Evolutionary conservation across 2,888 invertebrate species (phyloP).

Genomic region (Drosophila prolongata): DNA sequence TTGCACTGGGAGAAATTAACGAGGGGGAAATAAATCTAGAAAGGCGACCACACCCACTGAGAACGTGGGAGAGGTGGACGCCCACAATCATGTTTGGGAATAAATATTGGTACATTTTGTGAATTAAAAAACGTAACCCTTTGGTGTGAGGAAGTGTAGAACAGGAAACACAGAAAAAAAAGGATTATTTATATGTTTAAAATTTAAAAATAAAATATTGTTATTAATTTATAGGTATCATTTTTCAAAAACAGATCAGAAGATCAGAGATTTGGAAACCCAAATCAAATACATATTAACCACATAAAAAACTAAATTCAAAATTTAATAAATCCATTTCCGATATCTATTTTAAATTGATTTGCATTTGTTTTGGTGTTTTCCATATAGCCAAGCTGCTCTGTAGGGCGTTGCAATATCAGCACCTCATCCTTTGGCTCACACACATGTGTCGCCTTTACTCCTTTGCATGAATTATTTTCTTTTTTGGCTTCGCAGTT

Average conservation of each 20-base stretch:
- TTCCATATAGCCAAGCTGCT: conserved; percentile 19
- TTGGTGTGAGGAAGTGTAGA: neutral
- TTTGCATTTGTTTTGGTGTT: conserved; percentile 1
- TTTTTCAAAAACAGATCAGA: too few species aligned
- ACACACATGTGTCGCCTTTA: conserved; percentile 46
- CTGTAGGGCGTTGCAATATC: conserved; percentile 70
- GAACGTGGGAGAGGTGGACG: conserved; percentile 43
- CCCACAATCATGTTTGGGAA: conserved; percentile 52
- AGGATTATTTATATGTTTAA: neutral
- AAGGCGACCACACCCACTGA: conserved; percentile 43
- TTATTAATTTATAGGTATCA: neutral
- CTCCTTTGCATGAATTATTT: conserved; percentile 38
- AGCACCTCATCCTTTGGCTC: conserved; percentile 70
- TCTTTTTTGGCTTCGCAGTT: conserved; percentile 13
- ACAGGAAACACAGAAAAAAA: neutral
- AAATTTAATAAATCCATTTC: neutral
- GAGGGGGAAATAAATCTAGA: conserved; percentile 10
- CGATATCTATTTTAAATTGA: neutral
- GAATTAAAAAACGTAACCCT: conserved; percentile 15
- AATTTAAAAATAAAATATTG: neutral
- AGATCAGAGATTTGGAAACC: too few species aligned
- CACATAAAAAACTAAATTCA: neutral
- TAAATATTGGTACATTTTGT: conserved; percentile 53
- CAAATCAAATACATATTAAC: too few species aligned
- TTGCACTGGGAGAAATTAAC: conserved; percentile 18